Evolutionary conservation across 92 coral and sea anemone genomes (phyloP).

Genomic region (Epizoanthus illoricatus): DNA sequence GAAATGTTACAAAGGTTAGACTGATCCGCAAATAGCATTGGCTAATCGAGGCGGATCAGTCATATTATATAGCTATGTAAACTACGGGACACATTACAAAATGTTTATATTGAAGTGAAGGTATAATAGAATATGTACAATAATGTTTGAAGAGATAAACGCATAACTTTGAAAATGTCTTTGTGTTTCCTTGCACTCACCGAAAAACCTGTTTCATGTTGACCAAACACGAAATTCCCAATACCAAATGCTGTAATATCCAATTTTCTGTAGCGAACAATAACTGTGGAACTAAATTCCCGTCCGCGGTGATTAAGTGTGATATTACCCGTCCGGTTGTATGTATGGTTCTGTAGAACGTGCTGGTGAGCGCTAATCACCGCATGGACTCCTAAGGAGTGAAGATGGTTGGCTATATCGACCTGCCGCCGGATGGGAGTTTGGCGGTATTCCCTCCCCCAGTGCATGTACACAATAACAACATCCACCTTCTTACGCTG

Average conservation of each 20-base stretch:
- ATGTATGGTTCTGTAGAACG: slow-evolving; percentile 43
- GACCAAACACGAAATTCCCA: slow-evolving; percentile 52
- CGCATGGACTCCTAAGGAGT: slow-evolving; percentile 59
- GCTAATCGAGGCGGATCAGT: no score
- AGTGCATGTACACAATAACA: slow-evolving; percentile 49
- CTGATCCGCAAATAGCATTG: no score
- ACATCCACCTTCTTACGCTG: slow-evolving; percentile 43
- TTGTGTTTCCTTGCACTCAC: slow-evolving; percentile 19
- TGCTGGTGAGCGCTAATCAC: slow-evolving; percentile 59
- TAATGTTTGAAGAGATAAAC: no score
- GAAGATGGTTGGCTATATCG: slow-evolving; percentile 49
- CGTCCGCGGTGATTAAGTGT: neutral
- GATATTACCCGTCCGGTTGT: slow-evolving; percentile 18
- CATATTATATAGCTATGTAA: no score
- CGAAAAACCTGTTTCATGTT: slow-evolving; percentile 10
- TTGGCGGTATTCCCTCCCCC: slow-evolving; percentile 51
- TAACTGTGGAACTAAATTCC: neutral
- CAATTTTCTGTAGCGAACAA: neutral
- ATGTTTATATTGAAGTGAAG: no score
- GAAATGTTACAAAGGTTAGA: no score
- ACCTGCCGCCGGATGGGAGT: slow-evolving; percentile 36
- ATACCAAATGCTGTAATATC: slow-evolving; percentile 53
- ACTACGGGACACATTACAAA: no score
- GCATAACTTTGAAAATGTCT: no score
- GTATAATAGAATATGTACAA: no score